Percentiles rank a stretch among this genome's conserved stretches.
Conservation (phyloP, 2,888 invertebrate species). For the Microchrysa polita region DNA sequence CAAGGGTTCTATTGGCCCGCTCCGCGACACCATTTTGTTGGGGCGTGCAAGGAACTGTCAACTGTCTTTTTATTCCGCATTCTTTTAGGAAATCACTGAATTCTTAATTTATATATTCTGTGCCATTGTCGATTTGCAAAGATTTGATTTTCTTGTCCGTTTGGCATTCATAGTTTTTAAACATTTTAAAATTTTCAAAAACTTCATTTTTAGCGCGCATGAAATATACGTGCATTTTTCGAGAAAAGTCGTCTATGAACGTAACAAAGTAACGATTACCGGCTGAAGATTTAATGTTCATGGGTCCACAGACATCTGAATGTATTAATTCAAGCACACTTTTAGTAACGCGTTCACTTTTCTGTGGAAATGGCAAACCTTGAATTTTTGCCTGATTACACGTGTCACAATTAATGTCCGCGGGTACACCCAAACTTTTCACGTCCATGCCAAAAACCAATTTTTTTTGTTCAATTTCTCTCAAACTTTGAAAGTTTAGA, state of each 20-base stretch:
- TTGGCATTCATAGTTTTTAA: conserved; percentile 12
- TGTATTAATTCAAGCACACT: not conserved
- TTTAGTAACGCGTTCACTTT: too few relatives aligned
- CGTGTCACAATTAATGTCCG: too few relatives aligned
- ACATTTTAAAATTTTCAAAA: conserved; percentile 44
- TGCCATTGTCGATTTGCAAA: conserved; percentile 41
- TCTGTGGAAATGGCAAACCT: not conserved
- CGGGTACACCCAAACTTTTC: too few relatives aligned
- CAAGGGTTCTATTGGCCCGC: not conserved
- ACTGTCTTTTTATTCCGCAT: conserved; percentile 40
- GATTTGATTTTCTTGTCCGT: conserved; percentile 31
- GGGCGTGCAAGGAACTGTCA: conserved; percentile 45
- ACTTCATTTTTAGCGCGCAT: conserved; percentile 45
- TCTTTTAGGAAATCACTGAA: conserved; percentile 44
- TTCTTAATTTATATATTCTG: conserved; percentile 41
- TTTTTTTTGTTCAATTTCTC: too few relatives aligned
- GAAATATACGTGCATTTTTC: conserved; percentile 41
- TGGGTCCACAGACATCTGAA: not conserved
- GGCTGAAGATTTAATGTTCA: conserved; percentile 37
- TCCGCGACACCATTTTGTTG: conserved; percentile 30
- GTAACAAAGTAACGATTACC: too few relatives aligned
- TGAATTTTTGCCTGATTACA: not conserved
- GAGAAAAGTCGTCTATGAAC: not conserved
- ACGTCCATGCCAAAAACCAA: too few relatives aligned
- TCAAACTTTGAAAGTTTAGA: too few relatives aligned